phyloP scores from a whole-genome alignment of 2,113 vertebrate species.

The Eupsittula cactorum region DNA sequence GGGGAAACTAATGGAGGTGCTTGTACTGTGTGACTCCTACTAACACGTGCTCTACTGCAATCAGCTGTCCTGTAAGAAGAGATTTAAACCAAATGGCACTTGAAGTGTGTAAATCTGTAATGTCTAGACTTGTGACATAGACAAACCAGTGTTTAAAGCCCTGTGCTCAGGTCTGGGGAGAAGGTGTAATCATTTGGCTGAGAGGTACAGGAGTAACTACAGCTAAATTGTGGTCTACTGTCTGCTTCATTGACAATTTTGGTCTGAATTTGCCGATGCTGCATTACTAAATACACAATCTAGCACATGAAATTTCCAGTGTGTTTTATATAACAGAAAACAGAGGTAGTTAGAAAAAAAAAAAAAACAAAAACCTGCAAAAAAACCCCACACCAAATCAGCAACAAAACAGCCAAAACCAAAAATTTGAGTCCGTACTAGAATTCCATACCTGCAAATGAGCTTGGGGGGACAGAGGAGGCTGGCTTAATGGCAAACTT shows the following conservation, averaged over 20 bases:
- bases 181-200: background rate
- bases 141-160: background rate
- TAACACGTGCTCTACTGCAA: background rate
- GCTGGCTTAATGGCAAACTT: background rate
- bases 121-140: background rate
- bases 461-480: background rate
- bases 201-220: no score
- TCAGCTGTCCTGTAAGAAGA: background rate
- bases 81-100: background rate
- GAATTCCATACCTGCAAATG: background rate
- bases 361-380: no score
- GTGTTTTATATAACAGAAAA: background rate
- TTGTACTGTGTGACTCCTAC: background rate
- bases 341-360: background rate
- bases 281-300: background rate
- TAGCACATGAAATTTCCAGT: background rate
- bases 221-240: background rate
- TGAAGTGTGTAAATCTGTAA: background rate
- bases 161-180: background rate
- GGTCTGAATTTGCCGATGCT: background rate
- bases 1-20: background rate
- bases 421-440: background rate
- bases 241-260: background rate
- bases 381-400: background rate
- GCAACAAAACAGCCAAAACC: background rate